These are phyloP conservation scores for Capromys pilorides DNA, from an alignment of 2,797 vertebrate species.

Conservation along the genomic window DNA sequence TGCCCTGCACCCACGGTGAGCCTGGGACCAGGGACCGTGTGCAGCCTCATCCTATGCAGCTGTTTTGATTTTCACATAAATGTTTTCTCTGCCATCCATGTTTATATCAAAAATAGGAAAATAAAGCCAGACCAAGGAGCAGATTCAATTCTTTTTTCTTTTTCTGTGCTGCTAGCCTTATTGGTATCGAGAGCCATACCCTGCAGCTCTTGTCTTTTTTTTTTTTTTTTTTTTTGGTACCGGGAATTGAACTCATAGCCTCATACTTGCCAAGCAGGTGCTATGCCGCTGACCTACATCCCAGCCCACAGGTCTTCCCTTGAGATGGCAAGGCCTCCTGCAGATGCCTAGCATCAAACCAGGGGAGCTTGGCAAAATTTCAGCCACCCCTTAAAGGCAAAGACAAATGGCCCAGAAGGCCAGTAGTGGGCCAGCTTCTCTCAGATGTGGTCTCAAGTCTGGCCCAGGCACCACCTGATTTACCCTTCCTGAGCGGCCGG, in stretches of 20 bases:
- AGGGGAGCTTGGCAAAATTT: background rate
- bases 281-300: no score
- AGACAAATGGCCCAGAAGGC: background rate
- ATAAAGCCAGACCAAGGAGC: background rate
- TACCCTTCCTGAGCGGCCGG: background rate
- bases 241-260: no score
- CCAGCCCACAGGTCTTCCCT: background rate
- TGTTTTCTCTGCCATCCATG: background rate
- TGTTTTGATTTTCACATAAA: background rate
- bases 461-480: background rate
- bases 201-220: background rate
- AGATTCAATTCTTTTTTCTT: background rate
- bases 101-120: background rate
- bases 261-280: no score
- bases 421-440: background rate
- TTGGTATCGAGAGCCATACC: background rate
- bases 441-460: background rate
- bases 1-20: fast-evolving
- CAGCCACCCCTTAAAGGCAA: background rate
- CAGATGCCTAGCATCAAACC: background rate
- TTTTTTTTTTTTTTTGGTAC: no score
- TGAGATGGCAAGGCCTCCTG: background rate
- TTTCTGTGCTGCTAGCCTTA: background rate
- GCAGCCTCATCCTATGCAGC: fast-evolving
- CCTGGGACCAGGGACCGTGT: background rate